phyloP scores from a whole-genome alignment of 2,888 invertebrate species.

The Morpho deidamia region DNA sequence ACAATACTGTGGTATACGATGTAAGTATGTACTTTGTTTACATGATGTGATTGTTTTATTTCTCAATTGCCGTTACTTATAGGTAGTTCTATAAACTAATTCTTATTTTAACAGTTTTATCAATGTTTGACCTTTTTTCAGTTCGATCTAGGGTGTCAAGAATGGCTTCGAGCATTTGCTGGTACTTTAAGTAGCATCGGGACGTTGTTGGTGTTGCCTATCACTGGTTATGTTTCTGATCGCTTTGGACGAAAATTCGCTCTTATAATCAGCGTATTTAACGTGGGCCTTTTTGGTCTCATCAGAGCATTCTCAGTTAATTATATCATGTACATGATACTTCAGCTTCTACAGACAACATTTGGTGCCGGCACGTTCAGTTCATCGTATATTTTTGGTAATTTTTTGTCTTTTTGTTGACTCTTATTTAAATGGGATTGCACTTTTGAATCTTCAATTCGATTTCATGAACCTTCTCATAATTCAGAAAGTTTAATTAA shows the following conservation, averaged over 20 bases:
- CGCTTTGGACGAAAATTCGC: conserved; percentile 65
- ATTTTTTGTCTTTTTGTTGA: not conserved
- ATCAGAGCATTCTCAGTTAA: conserved; percentile 75
- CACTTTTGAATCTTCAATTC: too few relatives aligned
- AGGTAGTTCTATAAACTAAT: too few relatives aligned
- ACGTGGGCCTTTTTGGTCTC: conserved; percentile 61
- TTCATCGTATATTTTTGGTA: conserved; percentile 68
- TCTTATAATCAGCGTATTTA: conserved; percentile 46
- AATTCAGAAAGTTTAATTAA: too few relatives aligned
- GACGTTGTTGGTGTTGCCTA: conserved; percentile 80
- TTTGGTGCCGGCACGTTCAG: conserved; percentile 76
- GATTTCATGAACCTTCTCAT: too few relatives aligned
- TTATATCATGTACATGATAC: conserved; percentile 71
- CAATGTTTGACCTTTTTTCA: conserved; percentile 29
- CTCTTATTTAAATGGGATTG: too few relatives aligned
- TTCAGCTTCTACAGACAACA: conserved; percentile 75
- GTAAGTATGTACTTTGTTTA: conserved; percentile 22
- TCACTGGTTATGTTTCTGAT: conserved; percentile 81
- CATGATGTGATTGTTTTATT: not conserved
- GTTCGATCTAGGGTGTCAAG: conserved; percentile 77
- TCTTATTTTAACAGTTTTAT: too few relatives aligned
- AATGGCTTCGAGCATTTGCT: conserved; percentile 81
- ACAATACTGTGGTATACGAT: conserved; percentile 36
- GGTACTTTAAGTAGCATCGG: conserved; percentile 82
- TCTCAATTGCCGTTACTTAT: too few relatives aligned